Evolutionary conservation across 2,888 invertebrate species (phyloP).

Genomic region (Diarsia brunnea): DNA sequence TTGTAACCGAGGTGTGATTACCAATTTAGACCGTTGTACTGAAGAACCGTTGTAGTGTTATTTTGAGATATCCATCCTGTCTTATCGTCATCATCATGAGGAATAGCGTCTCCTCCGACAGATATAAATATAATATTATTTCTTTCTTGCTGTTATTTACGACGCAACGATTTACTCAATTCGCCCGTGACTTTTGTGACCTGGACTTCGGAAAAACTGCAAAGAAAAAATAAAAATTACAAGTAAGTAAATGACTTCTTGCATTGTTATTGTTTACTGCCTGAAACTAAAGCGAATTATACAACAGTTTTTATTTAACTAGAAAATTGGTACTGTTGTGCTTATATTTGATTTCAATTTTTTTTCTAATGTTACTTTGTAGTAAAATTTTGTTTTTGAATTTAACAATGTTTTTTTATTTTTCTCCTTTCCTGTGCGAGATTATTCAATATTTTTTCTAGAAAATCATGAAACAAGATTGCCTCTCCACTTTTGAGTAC

Average conservation of each 20-base stretch:
- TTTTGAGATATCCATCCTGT: too few relatives aligned
- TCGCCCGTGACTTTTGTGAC: slow-evolving; percentile 7
- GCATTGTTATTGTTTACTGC: neutral
- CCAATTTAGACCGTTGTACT: too few relatives aligned
- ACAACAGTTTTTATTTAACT: neutral
- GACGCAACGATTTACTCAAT: neutral
- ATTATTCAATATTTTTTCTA: too few relatives aligned
- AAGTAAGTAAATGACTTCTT: neutral
- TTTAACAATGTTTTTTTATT: too few relatives aligned
- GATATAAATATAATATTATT: neutral
- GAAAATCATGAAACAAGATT: neutral
- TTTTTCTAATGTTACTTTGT: too few relatives aligned
- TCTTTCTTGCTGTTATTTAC: neutral
- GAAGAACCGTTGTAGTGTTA: too few relatives aligned
- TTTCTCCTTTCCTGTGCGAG: too few relatives aligned
- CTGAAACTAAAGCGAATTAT: neutral
- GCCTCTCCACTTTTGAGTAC: neutral
- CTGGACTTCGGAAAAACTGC: neutral
- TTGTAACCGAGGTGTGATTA: too few relatives aligned
- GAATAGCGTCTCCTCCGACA: too few relatives aligned
- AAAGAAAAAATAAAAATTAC: neutral
- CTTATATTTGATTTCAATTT: too few relatives aligned
- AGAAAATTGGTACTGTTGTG: neutral
- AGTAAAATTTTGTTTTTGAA: too few relatives aligned
- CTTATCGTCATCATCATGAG: too few relatives aligned